phyloP scores from a whole-genome alignment of 2,888 invertebrate genomes.

The Corbicula japonica region DNA sequence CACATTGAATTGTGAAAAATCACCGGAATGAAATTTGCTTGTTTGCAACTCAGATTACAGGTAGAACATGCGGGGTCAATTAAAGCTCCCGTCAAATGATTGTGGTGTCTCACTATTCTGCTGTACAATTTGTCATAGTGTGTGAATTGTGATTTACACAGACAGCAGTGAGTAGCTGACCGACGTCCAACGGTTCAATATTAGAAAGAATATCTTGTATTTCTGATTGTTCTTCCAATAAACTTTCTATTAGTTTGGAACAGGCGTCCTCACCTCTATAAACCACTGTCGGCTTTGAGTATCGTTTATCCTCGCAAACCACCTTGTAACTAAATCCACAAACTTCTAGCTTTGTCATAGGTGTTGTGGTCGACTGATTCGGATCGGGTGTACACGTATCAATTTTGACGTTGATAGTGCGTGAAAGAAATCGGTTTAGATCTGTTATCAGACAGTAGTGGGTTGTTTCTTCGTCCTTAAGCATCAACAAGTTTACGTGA shows the following conservation, averaged over 20 bases:
- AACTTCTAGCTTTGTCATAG: slow-evolving; percentile 39
- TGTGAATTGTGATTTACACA: slow-evolving; percentile 42
- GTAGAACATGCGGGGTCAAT: slow-evolving; percentile 44
- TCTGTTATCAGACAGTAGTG: slow-evolving; percentile 53
- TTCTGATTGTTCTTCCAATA: slow-evolving; percentile 45
- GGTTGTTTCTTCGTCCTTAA: slow-evolving; percentile 26
- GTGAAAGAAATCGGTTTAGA: slow-evolving; percentile 51
- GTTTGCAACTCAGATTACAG: slow-evolving; percentile 45
- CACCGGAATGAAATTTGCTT: slow-evolving; percentile 45
- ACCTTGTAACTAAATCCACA: slow-evolving; percentile 51
- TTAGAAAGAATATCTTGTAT: slow-evolving; percentile 36
- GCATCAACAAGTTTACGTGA: slow-evolving; percentile 48
- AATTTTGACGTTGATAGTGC: slow-evolving; percentile 38
- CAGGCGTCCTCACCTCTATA: slow-evolving; percentile 48
- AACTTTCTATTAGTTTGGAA: slow-evolving; percentile 40
- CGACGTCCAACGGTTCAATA: slow-evolving; percentile 36
- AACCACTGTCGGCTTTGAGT: slow-evolving; percentile 42
- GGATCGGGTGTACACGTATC: slow-evolving; percentile 45
- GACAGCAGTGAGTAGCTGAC: slow-evolving; percentile 25
- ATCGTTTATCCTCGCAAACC: slow-evolving; percentile 36
- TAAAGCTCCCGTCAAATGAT: slow-evolving; percentile 44
- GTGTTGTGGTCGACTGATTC: slow-evolving; percentile 22
- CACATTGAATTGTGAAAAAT: slow-evolving; percentile 54
- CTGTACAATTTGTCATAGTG: slow-evolving; percentile 23
- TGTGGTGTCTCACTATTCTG: slow-evolving; percentile 46